These are phyloP conservation scores for Aphrocallistes beatrix DNA, from an alignment of 37 sponge, comb jelly and placozoan species.

Conservation along the genomic window DNA sequence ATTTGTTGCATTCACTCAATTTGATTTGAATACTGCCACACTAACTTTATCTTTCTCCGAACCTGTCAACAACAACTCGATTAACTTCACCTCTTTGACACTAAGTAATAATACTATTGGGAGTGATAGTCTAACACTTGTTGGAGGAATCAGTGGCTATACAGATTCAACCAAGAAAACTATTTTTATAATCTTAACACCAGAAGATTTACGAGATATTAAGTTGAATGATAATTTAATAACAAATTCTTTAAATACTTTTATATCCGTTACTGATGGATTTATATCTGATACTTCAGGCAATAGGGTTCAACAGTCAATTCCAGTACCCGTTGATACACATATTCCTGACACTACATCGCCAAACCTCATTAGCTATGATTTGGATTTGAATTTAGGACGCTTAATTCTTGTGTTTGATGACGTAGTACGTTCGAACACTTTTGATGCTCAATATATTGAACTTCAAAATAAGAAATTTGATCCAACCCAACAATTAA, in stretches of 20 bases:
- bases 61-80: slow-evolving; percentile 44
- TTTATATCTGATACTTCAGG: slow-evolving; percentile 54
- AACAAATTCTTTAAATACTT: slow-evolving; percentile 29
- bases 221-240: slow-evolving; percentile 61
- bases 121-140: slow-evolving; percentile 33
- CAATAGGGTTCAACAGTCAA: slow-evolving; percentile 24
- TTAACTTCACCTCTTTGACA: slow-evolving; percentile 33
- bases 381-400: slow-evolving; percentile 67
- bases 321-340: not conserved
- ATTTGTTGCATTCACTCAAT: slow-evolving; percentile 28
- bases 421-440: slow-evolving; percentile 53
- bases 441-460: slow-evolving; percentile 45
- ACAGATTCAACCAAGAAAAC: slow-evolving; percentile 22
- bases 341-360: slow-evolving; percentile 42
- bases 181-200: slow-evolving; percentile 39
- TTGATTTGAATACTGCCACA: slow-evolving; percentile 58
- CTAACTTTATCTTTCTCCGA: slow-evolving; percentile 63
- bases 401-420: slow-evolving; percentile 48
- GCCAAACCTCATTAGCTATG: slow-evolving; percentile 45
- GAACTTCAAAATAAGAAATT: slow-evolving; percentile 42
- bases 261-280: slow-evolving; percentile 38
- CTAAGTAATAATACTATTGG: slow-evolving; percentile 36
- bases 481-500: slow-evolving; percentile 31
- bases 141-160: slow-evolving; percentile 41
- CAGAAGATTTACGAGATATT: slow-evolving; percentile 41